Percentiles rank a stretch among this genome's conserved stretches.
These are phyloP conservation scores for Calameuta idolon DNA, from an alignment of 2,888 invertebrate species.

Conservation along the genomic window DNA sequence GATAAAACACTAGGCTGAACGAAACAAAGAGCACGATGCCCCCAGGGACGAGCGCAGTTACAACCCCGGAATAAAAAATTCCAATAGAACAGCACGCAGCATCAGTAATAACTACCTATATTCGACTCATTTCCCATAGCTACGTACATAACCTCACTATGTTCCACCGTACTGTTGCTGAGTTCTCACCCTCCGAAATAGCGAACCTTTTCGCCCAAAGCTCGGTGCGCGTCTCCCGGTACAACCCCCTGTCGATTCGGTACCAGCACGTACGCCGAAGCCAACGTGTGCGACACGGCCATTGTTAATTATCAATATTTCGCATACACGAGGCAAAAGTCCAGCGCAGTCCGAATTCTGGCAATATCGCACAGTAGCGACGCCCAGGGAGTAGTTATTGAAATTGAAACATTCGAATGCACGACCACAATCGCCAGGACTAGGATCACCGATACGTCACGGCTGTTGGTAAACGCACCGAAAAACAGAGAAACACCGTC, in stretches of 20 bases:
- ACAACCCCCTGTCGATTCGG: not conserved
- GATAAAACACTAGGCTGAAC: slow-evolving; percentile 24
- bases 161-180: not conserved
- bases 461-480: not conserved
- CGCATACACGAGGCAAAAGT: slow-evolving; percentile 56
- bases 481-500: not conserved
- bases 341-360: slow-evolving; percentile 38
- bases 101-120: slow-evolving; percentile 52
- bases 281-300: slow-evolving; percentile 46
- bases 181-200: not conserved
- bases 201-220: not conserved
- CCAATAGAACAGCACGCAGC: slow-evolving; percentile 52
- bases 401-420: slow-evolving; percentile 66
- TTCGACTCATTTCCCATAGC: slow-evolving; percentile 20
- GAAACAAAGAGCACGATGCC: slow-evolving; percentile 55
- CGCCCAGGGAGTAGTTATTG: slow-evolving; percentile 68
- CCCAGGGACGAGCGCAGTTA: slow-evolving; percentile 49
- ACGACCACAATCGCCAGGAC: slow-evolving; percentile 28
- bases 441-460: not conserved
- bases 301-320: slow-evolving; percentile 68
- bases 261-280: slow-evolving; percentile 5
- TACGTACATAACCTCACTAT: not conserved
- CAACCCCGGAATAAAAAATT: slow-evolving; percentile 58
- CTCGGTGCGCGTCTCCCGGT: not conserved
- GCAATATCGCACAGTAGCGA: slow-evolving; percentile 30